Conservation (phyloP, 1,140 invertebrate genomes). For the Rhizoglyphus robini region DNA sequence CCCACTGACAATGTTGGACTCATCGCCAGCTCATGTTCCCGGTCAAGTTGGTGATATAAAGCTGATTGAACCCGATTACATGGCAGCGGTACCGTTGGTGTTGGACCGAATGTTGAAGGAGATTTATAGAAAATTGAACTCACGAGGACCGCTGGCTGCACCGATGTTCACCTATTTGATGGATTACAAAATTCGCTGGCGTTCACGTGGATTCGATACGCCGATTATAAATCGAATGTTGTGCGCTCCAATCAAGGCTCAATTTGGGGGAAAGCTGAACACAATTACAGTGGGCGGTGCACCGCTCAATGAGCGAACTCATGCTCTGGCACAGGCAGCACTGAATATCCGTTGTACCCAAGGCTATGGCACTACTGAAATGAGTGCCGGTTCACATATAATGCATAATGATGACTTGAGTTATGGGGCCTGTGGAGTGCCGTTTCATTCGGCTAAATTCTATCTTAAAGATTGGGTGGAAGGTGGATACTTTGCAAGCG, state of each 20-base stretch:
- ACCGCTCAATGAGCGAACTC: slow-evolving; percentile 80
- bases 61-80: slow-evolving; percentile 57
- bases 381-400: slow-evolving; percentile 77
- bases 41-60: slow-evolving; percentile 28
- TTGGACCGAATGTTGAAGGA: slow-evolving; percentile 35
- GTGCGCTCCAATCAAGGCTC: slow-evolving; percentile 49
- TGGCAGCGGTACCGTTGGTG: slow-evolving; percentile 72
- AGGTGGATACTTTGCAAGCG: slow-evolving; percentile 61
- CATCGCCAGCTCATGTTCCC: slow-evolving; percentile 33
- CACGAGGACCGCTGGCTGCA: slow-evolving; percentile 26
- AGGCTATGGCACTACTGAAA: slow-evolving; percentile 45
- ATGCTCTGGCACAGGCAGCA: slow-evolving; percentile 82
- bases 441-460: slow-evolving; percentile 70
- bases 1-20: slow-evolving; percentile 83
- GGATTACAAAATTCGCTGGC: slow-evolving; percentile 23
- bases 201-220: slow-evolving; percentile 17
- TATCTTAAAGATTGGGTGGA: slow-evolving; percentile 28
- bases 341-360: slow-evolving; percentile 50
- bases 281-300: slow-evolving; percentile 81
- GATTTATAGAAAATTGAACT: slow-evolving; percentile 37
- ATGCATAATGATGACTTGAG: slow-evolving; percentile 50
- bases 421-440: slow-evolving; percentile 57
- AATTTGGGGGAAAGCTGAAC: slow-evolving; percentile 62
- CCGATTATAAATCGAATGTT: slow-evolving; percentile 22
- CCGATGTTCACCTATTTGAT: slow-evolving; percentile 21